A percentile compares a stretch with the other conserved stretches of the same genome.
Conservation (phyloP, 2,888 invertebrate species). For the Drosophila nr. medialis region DNA sequence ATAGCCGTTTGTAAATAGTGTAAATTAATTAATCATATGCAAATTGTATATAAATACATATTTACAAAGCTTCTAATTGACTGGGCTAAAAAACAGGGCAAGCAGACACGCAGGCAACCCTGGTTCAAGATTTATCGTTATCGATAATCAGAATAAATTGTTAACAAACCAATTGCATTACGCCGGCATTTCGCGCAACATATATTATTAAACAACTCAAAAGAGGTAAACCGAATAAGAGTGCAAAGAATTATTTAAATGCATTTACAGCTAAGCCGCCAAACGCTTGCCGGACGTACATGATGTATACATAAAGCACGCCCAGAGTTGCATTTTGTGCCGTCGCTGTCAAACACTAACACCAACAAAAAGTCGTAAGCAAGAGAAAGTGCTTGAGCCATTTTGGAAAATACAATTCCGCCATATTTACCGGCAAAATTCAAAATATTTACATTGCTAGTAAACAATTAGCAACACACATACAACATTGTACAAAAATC, state of each 20-base stretch:
- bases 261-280: conserved; percentile 2
- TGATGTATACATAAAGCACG: conserved; percentile 69
- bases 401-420: conserved; percentile 83
- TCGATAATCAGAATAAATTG: conserved; percentile 14
- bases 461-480: conserved; percentile 43
- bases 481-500: conserved; percentile 41
- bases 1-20: neutral
- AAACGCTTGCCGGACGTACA: conserved; percentile 28
- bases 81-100: neutral
- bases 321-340: conserved; percentile 65
- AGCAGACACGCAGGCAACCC: conserved; percentile 33
- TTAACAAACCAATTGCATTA: conserved; percentile 1
- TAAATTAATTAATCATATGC: conserved; percentile 5
- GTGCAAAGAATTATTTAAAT: neutral
- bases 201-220: too few species aligned
- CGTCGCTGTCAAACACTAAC: conserved; percentile 67
- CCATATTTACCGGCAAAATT: conserved; percentile 84
- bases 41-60: neutral
- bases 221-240: neutral
- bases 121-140: conserved; percentile 30
- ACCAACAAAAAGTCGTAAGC: conserved; percentile 61
- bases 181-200: neutral
- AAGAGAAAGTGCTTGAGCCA: conserved; percentile 79
- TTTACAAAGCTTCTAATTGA: neutral
- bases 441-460: conserved; percentile 82